Evolutionary conservation across 2,797 vertebrate species (phyloP), one percentile per base, ranked within the genome.

Genomic region (Gorsachius magnificus): DNA sequence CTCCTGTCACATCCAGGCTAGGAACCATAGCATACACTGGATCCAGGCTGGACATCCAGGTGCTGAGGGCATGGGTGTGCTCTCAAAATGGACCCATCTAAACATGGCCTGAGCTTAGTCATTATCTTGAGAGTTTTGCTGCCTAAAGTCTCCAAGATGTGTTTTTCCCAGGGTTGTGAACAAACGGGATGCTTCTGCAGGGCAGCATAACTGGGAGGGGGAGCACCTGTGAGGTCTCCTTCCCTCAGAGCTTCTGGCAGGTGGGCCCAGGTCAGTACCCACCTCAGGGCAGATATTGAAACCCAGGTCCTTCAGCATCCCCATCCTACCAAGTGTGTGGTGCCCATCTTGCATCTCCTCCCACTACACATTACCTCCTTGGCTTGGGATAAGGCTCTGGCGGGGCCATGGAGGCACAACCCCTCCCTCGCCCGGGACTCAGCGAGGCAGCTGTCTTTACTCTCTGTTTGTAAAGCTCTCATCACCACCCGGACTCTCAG

Each of bases 341-440:
- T 33, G 31, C 9, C 29, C 12, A n/a, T 17, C 38, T 68, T 46
- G 16, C 38, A 29, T 15, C 29, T 87, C 11, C 28, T 88, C 72
- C n/a, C 31, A 6, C 4, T 38, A 1, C 10, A 4, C 11, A 33
- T 54, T 5, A 9, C 16, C 9, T 89, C 38, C 36, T 35, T 50
- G n/a, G 36, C 26, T 43, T 65, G 35, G 18, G 35, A 56, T 4
- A 1, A 56, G 16, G 11, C 20, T 72, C 61, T 33, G 7, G 9
- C 6, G 25, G 26, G 8, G 13, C 45, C 21, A 10, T 0, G 4
- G 36, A 26, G 21, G 13, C 26, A 81, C 13, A 81, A 41, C 2
- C 10, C 14, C 22, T 75, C 24, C 20, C 28, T 71, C 1, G 0
- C 48, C 20, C 21, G 2, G 16, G 9, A 6, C 64, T 15, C 11